Evolutionary conservation across 2,113 vertebrate genomes (phyloP).

Genomic region (Corythornis madagascariensis): DNA sequence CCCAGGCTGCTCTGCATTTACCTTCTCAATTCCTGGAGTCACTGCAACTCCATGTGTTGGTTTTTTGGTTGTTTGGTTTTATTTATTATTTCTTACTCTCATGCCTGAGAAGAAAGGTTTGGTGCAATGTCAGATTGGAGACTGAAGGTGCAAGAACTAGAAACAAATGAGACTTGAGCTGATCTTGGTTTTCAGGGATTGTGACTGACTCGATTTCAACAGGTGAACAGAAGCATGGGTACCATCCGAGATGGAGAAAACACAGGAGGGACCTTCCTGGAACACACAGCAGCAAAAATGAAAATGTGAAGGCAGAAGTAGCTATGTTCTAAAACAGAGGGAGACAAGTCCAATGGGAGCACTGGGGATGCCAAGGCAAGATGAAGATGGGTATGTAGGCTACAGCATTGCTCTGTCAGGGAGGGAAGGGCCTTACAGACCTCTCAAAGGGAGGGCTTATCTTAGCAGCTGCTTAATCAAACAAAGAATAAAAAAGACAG

Average conservation of each 20-base stretch:
- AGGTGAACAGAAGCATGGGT: neutral
- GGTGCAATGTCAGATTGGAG: neutral
- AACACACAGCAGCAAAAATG: neutral
- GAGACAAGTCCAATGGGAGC: neutral
- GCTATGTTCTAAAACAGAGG: rapidly evolving
- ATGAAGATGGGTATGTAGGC: neutral
- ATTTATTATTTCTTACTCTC: neutral
- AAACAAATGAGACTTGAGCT: neutral
- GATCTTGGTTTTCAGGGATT: neutral
- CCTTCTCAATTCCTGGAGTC: neutral
- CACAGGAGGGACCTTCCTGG: neutral
- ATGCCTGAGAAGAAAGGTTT: neutral
- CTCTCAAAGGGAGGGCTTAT: neutral
- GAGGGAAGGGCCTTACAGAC: neutral
- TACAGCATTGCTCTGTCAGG: neutral
- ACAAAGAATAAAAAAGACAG: neutral
- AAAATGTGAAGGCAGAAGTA: neutral
- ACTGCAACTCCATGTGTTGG: neutral
- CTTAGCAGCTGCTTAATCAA: neutral
- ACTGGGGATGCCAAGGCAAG: neutral
- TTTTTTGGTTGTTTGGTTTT: neutral
- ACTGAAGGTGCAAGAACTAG: neutral
- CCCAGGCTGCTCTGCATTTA: neutral
- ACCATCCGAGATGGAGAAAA: neutral
- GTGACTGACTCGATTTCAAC: neutral